Conservation (phyloP, 2,888 invertebrate species). For the Salticus scenicus region DNA sequence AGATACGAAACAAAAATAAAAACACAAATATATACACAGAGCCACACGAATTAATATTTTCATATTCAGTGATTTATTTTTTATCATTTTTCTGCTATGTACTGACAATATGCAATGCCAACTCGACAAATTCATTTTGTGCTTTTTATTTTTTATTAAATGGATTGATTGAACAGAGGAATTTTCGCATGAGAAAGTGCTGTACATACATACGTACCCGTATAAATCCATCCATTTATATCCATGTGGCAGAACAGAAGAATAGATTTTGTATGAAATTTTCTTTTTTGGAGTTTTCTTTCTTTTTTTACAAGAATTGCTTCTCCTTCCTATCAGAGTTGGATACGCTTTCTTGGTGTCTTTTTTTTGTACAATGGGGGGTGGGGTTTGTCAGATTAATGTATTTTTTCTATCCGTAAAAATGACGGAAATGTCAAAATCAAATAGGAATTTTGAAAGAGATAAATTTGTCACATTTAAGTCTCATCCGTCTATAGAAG, state of each 20-base stretch:
- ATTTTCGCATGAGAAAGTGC: not conserved
- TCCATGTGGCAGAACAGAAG: not conserved
- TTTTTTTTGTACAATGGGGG: not conserved
- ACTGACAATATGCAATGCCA: not conserved
- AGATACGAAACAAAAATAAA: not conserved
- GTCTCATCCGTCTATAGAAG: not conserved
- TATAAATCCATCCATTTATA: not conserved
- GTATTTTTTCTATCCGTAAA: not conserved
- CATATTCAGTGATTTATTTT: not conserved
- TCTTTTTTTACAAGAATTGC: not conserved
- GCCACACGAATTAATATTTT: not conserved
- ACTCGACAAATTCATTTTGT: not conserved
- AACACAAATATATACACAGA: not conserved
- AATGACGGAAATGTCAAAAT: constrained; percentile 12
- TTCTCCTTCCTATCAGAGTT: not conserved
- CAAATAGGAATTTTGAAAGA: constrained; percentile 14
- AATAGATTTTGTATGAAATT: constrained; percentile 1
- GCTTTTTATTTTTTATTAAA: not conserved
- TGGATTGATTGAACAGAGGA: constrained; percentile 7
- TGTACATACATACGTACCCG: too few relatives aligned
- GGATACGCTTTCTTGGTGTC: not conserved
- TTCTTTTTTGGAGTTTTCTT: not conserved
- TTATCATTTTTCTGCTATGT: not conserved
- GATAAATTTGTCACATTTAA: constrained; percentile 19
- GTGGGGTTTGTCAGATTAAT: constrained; percentile 15